These are phyloP conservation scores for Leucoma salicis DNA, from an alignment of 2,888 invertebrate species.

Conservation along the genomic window DNA sequence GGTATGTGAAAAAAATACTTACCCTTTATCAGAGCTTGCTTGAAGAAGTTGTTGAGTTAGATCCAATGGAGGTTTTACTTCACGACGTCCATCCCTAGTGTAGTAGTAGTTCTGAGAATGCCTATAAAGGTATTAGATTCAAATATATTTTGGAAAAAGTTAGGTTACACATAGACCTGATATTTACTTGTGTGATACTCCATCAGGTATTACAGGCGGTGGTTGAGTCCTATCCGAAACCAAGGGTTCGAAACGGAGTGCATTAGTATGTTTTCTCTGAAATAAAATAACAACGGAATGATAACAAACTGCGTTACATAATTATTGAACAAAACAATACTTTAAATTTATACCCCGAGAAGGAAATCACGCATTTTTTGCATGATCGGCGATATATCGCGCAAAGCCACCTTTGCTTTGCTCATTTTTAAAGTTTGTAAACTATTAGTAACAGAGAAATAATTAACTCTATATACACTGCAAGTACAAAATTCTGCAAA, in stretches of 20 bases:
- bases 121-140: conserved; percentile 48
- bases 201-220: conserved; percentile 90
- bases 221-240: conserved; percentile 90
- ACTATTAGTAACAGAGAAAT: too few species aligned
- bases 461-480: too few species aligned
- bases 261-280: conserved; percentile 83
- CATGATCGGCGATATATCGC: conserved; percentile 85
- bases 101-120: conserved; percentile 92
- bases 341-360: conserved; percentile 80
- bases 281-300: conserved; percentile 24
- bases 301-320: conserved; percentile 43
- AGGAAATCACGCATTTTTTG: conserved; percentile 84
- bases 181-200: conserved; percentile 85
- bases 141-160: background rate
- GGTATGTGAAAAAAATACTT: conserved; percentile 19
- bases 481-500: too few species aligned
- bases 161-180: background rate
- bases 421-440: conserved; percentile 49
- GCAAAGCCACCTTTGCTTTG: conserved; percentile 71
- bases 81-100: conserved; percentile 90
- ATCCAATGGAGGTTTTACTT: conserved; percentile 86
- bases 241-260: conserved; percentile 86
- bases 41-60: conserved; percentile 66
- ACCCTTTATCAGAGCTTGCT: conserved; percentile 71
- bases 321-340: conserved; percentile 36